A percentile compares a stretch with the other conserved stretches of the same genome.
phyloP scores from a whole-genome alignment of 2,888 invertebrate genomes.

The Selenia dentaria region DNA sequence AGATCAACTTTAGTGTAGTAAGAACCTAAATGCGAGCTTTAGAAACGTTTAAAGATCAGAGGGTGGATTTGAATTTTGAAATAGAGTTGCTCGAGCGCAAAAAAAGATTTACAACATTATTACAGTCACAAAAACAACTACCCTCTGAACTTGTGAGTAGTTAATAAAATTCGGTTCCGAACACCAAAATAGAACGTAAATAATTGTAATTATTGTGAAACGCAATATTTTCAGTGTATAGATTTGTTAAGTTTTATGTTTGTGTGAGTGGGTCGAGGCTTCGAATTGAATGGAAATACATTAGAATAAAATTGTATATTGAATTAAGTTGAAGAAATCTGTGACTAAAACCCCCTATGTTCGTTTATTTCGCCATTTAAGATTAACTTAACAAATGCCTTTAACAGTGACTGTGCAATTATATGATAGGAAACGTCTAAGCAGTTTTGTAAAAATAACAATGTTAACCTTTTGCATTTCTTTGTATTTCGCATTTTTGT shows the following conservation, averaged over 20 bases:
- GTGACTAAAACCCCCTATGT: too few species aligned
- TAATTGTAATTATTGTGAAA: constrained; percentile 69
- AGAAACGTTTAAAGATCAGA: constrained; percentile 50
- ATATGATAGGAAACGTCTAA: neutral
- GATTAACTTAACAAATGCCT: too few species aligned
- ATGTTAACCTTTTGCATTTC: neutral
- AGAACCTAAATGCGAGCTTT: constrained; percentile 67
- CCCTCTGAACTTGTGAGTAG: constrained; percentile 49
- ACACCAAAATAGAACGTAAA: constrained; percentile 79
- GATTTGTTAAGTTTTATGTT: constrained; percentile 37
- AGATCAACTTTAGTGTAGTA: constrained; percentile 71
- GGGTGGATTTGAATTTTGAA: constrained; percentile 24
- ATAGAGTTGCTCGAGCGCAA: constrained; percentile 28
- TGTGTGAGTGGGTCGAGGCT: constrained; percentile 37
- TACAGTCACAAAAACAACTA: constrained; percentile 33
- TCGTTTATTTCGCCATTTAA: too few species aligned
- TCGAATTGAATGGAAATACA: constrained; percentile 24
- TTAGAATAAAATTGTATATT: neutral
- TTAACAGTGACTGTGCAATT: neutral
- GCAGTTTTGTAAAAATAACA: neutral
- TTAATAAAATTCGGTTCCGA: constrained; percentile 66
- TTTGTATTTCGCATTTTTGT: constrained; percentile 23
- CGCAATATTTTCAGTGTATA: constrained; percentile 65
- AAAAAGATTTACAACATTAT: constrained; percentile 17
- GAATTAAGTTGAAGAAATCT: too few species aligned